Evolutionary conservation across 2,797 vertebrate genomes (phyloP).

Genomic region (Gymnothorax javanicus): DNA sequence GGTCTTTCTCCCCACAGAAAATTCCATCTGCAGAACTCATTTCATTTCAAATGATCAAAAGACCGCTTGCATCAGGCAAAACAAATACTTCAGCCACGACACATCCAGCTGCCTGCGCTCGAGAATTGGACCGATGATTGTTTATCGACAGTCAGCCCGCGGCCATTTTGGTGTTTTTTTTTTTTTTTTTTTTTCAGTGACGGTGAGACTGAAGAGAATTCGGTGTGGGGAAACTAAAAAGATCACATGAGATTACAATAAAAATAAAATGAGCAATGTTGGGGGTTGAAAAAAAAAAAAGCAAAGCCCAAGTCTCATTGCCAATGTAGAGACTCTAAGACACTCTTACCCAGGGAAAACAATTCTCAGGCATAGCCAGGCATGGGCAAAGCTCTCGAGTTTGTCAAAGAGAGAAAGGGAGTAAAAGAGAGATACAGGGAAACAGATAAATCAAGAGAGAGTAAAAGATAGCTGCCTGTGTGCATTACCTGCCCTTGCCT

Average conservation of each 20-base stretch:
- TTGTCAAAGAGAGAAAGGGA: constrained; percentile 27
- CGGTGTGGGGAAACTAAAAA: not conserved
- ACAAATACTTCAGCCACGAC: not conserved
- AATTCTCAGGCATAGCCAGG: not conserved
- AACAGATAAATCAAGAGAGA: constrained; percentile 28
- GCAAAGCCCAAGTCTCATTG: not conserved
- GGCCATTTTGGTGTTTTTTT: not conserved
- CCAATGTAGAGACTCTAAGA: not conserved
- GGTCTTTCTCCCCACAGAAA: not conserved
- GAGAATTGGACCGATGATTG: not conserved
- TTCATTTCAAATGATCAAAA: not conserved
- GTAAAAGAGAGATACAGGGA: constrained; percentile 14
- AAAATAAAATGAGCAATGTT: not conserved
- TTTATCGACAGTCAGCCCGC: not conserved
- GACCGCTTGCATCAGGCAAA: not conserved
- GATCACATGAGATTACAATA: not conserved
- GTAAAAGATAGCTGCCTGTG: constrained; percentile 36
- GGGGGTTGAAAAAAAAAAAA: not conserved
- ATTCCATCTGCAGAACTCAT: not conserved
- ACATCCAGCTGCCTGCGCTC: not conserved
- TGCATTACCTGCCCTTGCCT: constrained; percentile 82
- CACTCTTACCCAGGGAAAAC: not conserved
- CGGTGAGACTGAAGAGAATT: not conserved
- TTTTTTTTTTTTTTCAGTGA: not conserved
- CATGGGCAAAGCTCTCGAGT: constrained; percentile 10